A percentile compares a stretch with the other conserved stretches of the same genome.
Evolutionary conservation across 2,113 vertebrate species (phyloP).

Genomic region (Pachypanchax playfairii): DNA sequence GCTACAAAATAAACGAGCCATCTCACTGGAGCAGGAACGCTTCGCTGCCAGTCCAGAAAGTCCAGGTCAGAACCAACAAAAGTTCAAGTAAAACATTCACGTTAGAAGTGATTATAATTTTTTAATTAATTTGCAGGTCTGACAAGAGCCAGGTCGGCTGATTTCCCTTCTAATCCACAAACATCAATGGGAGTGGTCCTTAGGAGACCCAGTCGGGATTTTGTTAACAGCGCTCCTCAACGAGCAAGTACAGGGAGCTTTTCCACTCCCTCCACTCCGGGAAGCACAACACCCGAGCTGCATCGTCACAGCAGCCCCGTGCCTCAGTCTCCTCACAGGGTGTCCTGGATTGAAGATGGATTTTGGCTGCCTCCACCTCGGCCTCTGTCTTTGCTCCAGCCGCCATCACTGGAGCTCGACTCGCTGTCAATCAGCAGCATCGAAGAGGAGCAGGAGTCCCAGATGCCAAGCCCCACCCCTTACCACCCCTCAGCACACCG

Average conservation of each 20-base stretch:
- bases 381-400: conserved; percentile 44
- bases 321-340: conserved; percentile 77
- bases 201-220: conserved; percentile 56
- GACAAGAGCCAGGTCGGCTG: conserved; percentile 49
- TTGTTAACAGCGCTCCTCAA: neutral
- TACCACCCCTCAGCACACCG: conserved; percentile 40
- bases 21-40: conserved; percentile 66
- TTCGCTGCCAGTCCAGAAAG: conserved; percentile 8
- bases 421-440: conserved; percentile 81
- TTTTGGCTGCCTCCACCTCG: conserved; percentile 71
- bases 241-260: conserved; percentile 24
- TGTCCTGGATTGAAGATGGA: conserved; percentile 86
- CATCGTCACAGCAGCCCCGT: conserved; percentile 34
- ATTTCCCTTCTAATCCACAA: conserved; percentile 24
- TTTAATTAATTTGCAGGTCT: conserved; percentile 58
- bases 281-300: conserved; percentile 15
- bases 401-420: conserved; percentile 69
- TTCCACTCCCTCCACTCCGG: conserved; percentile 4
- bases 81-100: too few species aligned
- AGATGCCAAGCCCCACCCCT: conserved; percentile 2
- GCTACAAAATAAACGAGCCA: conserved; percentile 54
- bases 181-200: conserved; percentile 61
- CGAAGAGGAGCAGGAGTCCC: conserved; percentile 78
- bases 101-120: too few species aligned
- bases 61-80: conserved; percentile 56